Conservation (phyloP, 1,140 invertebrate genomes). For the Caerostris extrusa region DNA sequence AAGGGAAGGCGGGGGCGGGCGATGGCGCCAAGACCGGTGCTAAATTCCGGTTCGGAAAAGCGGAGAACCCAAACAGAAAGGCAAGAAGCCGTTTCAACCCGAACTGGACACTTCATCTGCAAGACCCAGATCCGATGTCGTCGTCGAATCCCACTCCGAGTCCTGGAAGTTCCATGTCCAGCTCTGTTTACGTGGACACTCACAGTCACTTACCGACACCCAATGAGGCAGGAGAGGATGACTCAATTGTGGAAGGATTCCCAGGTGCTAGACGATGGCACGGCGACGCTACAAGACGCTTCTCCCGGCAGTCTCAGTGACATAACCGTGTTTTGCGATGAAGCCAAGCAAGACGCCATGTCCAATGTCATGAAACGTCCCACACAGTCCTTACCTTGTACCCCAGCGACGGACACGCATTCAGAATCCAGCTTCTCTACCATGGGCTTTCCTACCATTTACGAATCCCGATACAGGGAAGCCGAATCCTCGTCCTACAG, state of each 20-base stretch:
- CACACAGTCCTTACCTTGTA: conserved; percentile 65
- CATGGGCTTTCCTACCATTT: conserved; percentile 28
- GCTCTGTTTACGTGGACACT: conserved; percentile 77
- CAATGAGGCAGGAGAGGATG: conserved; percentile 62
- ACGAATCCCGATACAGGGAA: conserved; percentile 51
- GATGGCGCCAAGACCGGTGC: conserved; percentile 11
- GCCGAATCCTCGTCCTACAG: conserved; percentile 69
- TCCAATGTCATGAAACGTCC: conserved; percentile 16
- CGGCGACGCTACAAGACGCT: conserved; percentile 64
- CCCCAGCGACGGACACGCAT: conserved; percentile 4
- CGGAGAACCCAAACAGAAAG: conserved; percentile 39
- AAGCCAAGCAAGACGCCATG: conserved; percentile 48
- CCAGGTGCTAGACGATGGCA: conserved; percentile 71
- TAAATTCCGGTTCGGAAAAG: conserved; percentile 36
- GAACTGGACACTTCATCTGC: neutral
- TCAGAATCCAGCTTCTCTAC: conserved; percentile 32
- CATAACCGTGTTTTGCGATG: conserved; percentile 71
- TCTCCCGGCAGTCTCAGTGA: conserved; percentile 74
- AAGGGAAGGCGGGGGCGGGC: conserved; percentile 29
- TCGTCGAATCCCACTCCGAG: conserved; percentile 70
- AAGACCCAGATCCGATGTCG: neutral
- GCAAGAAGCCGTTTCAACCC: neutral
- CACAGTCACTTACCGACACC: conserved; percentile 77
- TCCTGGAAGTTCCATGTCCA: conserved; percentile 77
- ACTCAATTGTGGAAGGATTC: conserved; percentile 69